These are phyloP conservation scores for Pongo abelii DNA, from an alignment of 2,113 vertebrate species.

Conservation along the genomic window DNA sequence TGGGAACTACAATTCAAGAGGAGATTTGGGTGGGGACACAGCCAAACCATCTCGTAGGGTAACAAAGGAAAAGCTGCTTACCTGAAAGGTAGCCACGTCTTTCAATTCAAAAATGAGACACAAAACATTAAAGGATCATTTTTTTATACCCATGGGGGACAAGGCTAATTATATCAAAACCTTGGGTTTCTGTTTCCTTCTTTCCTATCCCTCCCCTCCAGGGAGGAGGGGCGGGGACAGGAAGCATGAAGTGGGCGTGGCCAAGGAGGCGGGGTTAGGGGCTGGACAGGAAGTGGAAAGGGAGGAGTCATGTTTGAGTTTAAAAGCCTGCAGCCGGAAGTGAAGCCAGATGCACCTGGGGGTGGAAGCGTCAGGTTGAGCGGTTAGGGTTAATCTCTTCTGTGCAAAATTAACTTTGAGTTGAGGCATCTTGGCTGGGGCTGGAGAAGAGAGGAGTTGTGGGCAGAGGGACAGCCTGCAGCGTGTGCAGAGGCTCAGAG, in stretches of 20 bases:
- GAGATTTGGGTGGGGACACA: not conserved
- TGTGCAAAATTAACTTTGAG: not conserved
- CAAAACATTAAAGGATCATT: not conserved
- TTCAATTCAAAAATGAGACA: not conserved
- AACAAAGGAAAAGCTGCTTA: not conserved
- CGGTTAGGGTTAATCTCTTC: fast-evolving
- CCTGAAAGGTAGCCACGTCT: not conserved
- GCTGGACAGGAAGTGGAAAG: not conserved
- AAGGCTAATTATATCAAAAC: not conserved
- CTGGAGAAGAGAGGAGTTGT: not conserved
- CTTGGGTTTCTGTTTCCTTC: not conserved
- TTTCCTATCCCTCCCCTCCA: too few relatives aligned
- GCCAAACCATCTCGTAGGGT: not conserved
- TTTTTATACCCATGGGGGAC: too few relatives aligned
- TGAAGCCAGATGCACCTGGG: fast-evolving
- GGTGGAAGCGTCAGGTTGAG: fast-evolving
- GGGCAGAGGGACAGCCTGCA: too few relatives aligned
- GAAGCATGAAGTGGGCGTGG: not conserved
- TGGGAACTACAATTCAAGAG: too few relatives aligned
- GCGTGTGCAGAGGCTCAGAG: fast-evolving
- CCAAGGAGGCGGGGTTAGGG: fast-evolving
- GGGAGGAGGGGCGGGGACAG: not conserved
- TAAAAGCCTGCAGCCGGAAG: not conserved
- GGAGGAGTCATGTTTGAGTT: fast-evolving
- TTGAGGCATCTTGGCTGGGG: not conserved